Percentiles rank a stretch among this genome's conserved stretches.
Evolutionary conservation across 2,113 vertebrate species (phyloP).

Genomic region (Felis chaus): DNA sequence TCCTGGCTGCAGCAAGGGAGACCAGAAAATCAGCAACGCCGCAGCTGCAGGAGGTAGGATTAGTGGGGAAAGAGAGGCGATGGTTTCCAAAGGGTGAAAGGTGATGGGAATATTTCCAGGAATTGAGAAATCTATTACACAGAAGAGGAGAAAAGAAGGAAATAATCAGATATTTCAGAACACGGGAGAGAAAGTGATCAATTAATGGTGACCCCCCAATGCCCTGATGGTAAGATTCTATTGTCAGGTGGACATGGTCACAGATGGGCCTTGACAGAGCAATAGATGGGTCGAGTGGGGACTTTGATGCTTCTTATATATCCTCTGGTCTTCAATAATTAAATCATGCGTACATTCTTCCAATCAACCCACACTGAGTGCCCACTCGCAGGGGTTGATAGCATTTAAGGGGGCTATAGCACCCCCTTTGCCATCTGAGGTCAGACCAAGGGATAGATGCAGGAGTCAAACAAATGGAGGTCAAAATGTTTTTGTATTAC

Average conservation of each 20-base stretch:
- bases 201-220: neutral
- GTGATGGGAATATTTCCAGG: neutral
- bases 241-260: rapidly evolving
- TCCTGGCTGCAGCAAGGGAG: neutral
- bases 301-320: neutral
- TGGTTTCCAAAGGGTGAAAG: neutral
- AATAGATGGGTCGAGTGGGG: neutral
- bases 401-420: neutral
- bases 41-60: neutral
- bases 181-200: neutral
- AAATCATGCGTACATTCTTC: neutral
- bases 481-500: neutral
- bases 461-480: neutral
- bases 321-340: neutral
- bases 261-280: neutral
- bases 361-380: neutral
- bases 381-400: neutral
- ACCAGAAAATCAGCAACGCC: neutral
- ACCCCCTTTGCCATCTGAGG: neutral
- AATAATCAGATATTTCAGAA: neutral
- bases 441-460: neutral
- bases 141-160: neutral
- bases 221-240: neutral
- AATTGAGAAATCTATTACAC: neutral
- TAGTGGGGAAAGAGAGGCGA: neutral